A percentile compares a stretch with the other conserved stretches of the same genome.
Conservation (phyloP, 2,797 vertebrate genomes). For the Poecilia picta region DNA sequence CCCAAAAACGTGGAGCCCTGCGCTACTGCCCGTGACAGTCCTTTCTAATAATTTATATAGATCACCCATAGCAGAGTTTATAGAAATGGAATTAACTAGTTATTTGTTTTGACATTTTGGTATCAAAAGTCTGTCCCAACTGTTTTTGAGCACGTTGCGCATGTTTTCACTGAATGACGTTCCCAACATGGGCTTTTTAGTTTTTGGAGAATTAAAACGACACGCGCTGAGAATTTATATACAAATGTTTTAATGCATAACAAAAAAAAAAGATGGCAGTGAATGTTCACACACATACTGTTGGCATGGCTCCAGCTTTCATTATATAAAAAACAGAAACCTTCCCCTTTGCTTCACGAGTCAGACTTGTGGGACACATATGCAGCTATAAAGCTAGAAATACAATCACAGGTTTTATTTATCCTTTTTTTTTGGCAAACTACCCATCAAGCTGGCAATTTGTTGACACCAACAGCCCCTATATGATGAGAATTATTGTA, state of each 20-base stretch:
- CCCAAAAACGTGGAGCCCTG: too few species aligned
- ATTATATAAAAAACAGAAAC: constrained; percentile 73
- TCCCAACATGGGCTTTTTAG: neutral
- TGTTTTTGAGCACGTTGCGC: neutral
- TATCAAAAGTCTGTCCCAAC: neutral
- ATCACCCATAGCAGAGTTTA: neutral
- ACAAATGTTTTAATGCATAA: constrained; percentile 96
- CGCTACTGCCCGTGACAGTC: too few species aligned
- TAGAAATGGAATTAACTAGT: neutral
- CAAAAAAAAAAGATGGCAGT: constrained; percentile 96
- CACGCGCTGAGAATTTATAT: constrained; percentile 78
- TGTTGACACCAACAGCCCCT: constrained; percentile 49
- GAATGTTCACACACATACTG: constrained; percentile 83
- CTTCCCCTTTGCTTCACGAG: constrained; percentile 62
- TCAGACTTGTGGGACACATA: constrained; percentile 73
- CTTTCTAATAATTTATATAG: neutral
- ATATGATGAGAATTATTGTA: constrained; percentile 61
- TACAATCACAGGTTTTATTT: constrained; percentile 65
- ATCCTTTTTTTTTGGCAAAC: constrained; percentile 55
- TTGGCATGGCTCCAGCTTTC: constrained; percentile 55
- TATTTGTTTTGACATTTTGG: neutral
- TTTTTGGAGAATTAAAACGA: constrained; percentile 15
- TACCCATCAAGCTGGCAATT: constrained; percentile 57
- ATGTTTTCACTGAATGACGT: neutral
- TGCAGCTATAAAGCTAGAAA: constrained; percentile 65